Conservation (phyloP, 2,888 invertebrate genomes). For the Nasonovia ribisnigri region DNA sequence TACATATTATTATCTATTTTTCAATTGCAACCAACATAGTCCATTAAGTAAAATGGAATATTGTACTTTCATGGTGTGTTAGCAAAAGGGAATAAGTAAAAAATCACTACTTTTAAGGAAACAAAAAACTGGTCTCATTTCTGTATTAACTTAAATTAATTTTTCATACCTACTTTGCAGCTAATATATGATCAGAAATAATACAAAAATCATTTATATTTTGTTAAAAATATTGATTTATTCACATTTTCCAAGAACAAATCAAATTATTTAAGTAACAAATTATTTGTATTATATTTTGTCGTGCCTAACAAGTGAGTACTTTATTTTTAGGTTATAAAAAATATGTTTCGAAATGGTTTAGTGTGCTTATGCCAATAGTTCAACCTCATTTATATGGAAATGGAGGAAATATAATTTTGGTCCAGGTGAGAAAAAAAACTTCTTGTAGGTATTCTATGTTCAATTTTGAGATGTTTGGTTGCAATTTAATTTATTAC, state of each 20-base stretch:
- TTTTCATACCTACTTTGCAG: background rate
- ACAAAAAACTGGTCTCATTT: background rate
- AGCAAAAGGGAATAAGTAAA: background rate
- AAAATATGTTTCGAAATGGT: slow-evolving; percentile 72
- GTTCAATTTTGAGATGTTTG: background rate
- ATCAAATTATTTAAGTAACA: too few relatives aligned
- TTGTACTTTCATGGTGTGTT: background rate
- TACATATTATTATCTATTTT: background rate
- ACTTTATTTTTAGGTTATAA: slow-evolving; percentile 67
- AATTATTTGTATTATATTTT: background rate
- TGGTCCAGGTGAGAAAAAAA: slow-evolving; percentile 78
- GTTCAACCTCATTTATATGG: slow-evolving; percentile 74
- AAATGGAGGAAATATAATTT: slow-evolving; percentile 88
- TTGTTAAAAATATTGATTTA: background rate
- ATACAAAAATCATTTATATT: background rate
- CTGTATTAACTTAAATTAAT: background rate
- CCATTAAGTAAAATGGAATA: background rate
- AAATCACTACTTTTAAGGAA: background rate
- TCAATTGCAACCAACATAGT: background rate
- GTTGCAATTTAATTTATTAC: background rate
- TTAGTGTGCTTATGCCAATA: slow-evolving; percentile 72
- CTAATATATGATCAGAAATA: background rate
- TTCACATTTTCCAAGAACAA: background rate
- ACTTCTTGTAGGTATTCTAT: background rate
- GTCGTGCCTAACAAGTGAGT: background rate